A percentile compares a stretch with the other conserved stretches of the same genome.
Conservation (phyloP, 2,797 vertebrate genomes). For the Eidolon dupreanum region DNA sequence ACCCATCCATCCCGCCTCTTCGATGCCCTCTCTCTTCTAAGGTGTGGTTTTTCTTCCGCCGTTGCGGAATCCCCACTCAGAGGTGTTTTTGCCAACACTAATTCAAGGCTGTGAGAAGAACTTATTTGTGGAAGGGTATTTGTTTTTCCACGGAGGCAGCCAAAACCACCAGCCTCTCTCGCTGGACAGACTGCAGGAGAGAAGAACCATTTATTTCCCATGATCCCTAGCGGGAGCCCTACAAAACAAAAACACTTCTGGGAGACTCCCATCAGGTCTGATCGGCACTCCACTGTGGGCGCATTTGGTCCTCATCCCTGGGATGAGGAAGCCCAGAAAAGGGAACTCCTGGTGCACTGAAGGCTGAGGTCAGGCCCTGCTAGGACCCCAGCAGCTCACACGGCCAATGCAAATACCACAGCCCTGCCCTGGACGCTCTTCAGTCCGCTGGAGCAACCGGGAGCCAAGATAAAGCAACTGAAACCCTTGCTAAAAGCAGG, state of each 20-base stretch:
- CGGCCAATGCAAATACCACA: slow-evolving; percentile 78
- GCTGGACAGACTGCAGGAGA: background rate
- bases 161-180: slow-evolving; percentile 80
- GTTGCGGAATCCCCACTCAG: slow-evolving; percentile 44
- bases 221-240: background rate
- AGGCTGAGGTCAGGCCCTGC: slow-evolving; percentile 51
- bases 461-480: slow-evolving; percentile 45
- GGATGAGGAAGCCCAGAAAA: slow-evolving; percentile 56
- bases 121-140: slow-evolving; percentile 80
- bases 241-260: background rate
- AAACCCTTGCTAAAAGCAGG: slow-evolving; percentile 63
- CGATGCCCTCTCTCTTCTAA: background rate
- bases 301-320: background rate
- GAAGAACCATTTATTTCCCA: slow-evolving; percentile 25
- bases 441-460: slow-evolving; percentile 58
- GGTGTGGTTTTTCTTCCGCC: background rate
- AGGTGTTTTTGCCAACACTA: slow-evolving; percentile 72
- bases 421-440: slow-evolving; percentile 71
- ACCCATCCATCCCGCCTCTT: background rate
- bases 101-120: slow-evolving; percentile 78
- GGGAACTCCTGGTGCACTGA: background rate
- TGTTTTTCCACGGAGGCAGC: slow-evolving; percentile 83
- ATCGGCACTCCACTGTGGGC: background rate
- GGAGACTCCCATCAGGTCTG: background rate
- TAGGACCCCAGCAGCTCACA: slow-evolving; percentile 53